Base-by-base conservation (phyloP, 1,140 invertebrate genomes). In the Zaprionus davidi region DNA sequence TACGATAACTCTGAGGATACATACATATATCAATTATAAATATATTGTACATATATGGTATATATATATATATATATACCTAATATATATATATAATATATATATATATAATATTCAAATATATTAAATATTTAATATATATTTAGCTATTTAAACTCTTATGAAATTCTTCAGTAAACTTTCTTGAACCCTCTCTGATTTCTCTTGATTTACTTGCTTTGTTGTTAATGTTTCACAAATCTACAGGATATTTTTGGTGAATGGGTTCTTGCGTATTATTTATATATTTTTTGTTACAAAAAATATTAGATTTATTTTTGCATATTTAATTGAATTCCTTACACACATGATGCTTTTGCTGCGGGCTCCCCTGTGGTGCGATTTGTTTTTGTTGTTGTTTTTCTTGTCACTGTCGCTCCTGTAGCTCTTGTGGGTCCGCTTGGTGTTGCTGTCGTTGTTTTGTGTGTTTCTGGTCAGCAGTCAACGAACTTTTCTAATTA, bases 301-400 rank as follows among this genome's bases (percentile, higher is more conserved):
- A 74, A 53, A 70, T 67, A 74, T 74, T 70, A 57, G 65, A 63
- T 81, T 82, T 78, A 81, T 66, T 81, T 81, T 81, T 74, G 79
- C 65, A 82, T 82, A 78, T 82, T 81, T 81, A 82, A 82, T 81
- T 82, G 74, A 72, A 78, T 70, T 76, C 55, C 67, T 51, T 57
- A 49, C 69, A 57, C 70, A 76, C 69, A 67, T 62, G 67, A 53
- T 60, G 66, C 34, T 46, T 34, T 49, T 34, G 65, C 55, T 58
- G 13, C 17, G 44, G 44, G 12, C 13, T 22, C 17, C 41, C 38
- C 17, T 7, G n/a, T 44, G 36, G 34, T 49, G 51, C 5, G 15
- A n/a, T 41, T 41, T 76, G 22, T 56, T 57, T 12, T 68, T 59
- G 26, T 59, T 41, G 20, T 20, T 51, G 46, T 20, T 51, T 24